Conservation (phyloP, 2,113 vertebrate genomes). For the Aldabrachelys gigantea region DNA sequence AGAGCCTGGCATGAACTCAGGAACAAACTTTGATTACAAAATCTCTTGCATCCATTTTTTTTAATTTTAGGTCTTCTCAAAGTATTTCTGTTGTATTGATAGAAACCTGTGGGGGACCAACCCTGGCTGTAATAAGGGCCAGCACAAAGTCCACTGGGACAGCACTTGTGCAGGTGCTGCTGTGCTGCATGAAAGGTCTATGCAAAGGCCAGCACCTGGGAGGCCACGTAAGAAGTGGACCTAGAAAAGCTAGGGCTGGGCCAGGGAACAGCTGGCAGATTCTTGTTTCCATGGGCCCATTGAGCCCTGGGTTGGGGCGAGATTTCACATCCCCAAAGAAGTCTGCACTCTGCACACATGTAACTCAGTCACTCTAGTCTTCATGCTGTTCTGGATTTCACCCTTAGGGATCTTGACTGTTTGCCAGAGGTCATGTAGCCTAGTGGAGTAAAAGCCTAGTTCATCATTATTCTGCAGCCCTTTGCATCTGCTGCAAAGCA, state of each 20-base stretch:
- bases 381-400: not conserved
- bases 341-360: rapidly evolving
- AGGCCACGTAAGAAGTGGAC: not conserved
- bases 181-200: not conserved
- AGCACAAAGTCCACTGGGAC: not conserved
- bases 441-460: not conserved
- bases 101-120: not conserved
- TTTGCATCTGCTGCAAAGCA: not conserved
- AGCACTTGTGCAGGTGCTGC: not conserved
- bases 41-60: not conserved
- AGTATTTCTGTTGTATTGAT: not conserved
- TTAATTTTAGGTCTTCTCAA: not conserved
- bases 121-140: not conserved
- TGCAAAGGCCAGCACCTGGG: not conserved
- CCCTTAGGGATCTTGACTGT: not conserved
- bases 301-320: not conserved
- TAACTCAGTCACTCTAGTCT: not conserved
- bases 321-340: not conserved
- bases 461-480: not conserved
- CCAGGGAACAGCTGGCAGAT: not conserved
- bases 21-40: slow-evolving; percentile 33
- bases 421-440: not conserved
- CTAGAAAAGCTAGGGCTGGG: rapidly evolving
- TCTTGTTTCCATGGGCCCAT: not conserved
- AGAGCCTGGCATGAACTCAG: slow-evolving; percentile 16